These are phyloP conservation scores for Sialis fuliginosa DNA, from an alignment of 2,888 invertebrate genomes.

Conservation along the genomic window DNA sequence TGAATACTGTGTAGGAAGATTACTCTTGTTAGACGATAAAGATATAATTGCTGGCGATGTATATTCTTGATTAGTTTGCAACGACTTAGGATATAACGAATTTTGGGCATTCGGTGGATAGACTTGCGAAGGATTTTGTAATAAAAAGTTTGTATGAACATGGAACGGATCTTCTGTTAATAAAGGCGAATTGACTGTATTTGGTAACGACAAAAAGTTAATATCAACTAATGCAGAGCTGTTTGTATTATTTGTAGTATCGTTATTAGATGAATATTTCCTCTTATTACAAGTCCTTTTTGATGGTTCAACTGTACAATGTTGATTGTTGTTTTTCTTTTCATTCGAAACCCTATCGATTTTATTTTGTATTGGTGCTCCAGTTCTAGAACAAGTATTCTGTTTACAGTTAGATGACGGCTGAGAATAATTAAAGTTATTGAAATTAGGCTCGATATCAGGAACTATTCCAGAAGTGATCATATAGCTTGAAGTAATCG, in stretches of 20 bases:
- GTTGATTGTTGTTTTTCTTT: neutral
- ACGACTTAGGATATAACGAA: constrained; percentile 19
- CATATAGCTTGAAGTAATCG: neutral
- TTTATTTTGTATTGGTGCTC: neutral
- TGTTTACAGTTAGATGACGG: neutral
- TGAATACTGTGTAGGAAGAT: neutral
- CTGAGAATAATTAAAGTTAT: neutral
- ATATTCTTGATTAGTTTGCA: constrained; percentile 1
- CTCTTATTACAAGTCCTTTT: constrained; percentile 14
- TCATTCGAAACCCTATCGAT: neutral
- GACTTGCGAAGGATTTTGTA: constrained; percentile 18
- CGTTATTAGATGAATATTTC: constrained; percentile 15
- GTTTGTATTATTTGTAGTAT: constrained; percentile 7
- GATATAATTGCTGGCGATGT: neutral
- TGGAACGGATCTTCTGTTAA: constrained; percentile 24
- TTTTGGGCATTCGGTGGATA: constrained; percentile 20
- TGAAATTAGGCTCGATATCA: neutral
- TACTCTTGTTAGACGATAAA: neutral
- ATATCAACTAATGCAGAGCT: constrained; percentile 21
- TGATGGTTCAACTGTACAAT: constrained; percentile 8
- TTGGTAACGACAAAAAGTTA: constrained; percentile 22
- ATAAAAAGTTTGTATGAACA: constrained; percentile 20
- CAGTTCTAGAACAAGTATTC: neutral
- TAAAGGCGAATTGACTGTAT: constrained; percentile 23
- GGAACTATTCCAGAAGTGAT: neutral